Evolutionary conservation across 2,113 vertebrate genomes (phyloP), one percentile per base, ranked within the genome.

Genomic region (Pterophyllum scalare): DNA sequence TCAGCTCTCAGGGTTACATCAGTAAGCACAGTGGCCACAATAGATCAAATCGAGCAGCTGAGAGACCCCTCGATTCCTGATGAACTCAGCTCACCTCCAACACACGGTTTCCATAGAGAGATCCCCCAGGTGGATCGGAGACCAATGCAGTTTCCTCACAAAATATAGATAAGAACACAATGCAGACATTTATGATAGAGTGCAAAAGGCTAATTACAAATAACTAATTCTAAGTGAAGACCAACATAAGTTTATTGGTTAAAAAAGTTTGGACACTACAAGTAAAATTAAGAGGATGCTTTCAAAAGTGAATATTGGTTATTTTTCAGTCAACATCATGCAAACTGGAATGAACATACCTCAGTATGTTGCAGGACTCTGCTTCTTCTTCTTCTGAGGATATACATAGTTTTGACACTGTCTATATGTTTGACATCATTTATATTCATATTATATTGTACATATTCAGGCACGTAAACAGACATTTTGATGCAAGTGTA

Each of bases 1-100:
- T 93, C 88, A 89, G 85, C 5, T 28, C 79, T 89, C 92, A 90
- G 90, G 90, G 92, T 87, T 77, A 83, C 81, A 83, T 80, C 79
- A 49, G 31, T 80, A 88, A 80, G 77, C 72, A 40, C 84, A 26
- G 80, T 76, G 72, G 77, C 57, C 43, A 43, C 70, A 52, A 85
- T 89, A 65, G 79, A 86, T 91, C 85, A 84, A 77, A 24, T 33
- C 0, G 4, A 81, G 79, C 52, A 35, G 62, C 80, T 26, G n/a
- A 35, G 78, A 80, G 80, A 54, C 52, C 11, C 61, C 14, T 58
- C 58, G 28, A 20, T 60, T 79, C 59, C n/a, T 14, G 5, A 15
- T 77, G 61, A 79, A 43, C 33, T 77, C 62, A 61, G 75, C 80
- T 33, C 43, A 72, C 52, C 43, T 72, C 67, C 67, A 52, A 54